Percentiles rank a stretch among this genome's conserved stretches.
phyloP scores from a whole-genome alignment of 2,113 vertebrate species.

The Trochalopteron elliotii region DNA sequence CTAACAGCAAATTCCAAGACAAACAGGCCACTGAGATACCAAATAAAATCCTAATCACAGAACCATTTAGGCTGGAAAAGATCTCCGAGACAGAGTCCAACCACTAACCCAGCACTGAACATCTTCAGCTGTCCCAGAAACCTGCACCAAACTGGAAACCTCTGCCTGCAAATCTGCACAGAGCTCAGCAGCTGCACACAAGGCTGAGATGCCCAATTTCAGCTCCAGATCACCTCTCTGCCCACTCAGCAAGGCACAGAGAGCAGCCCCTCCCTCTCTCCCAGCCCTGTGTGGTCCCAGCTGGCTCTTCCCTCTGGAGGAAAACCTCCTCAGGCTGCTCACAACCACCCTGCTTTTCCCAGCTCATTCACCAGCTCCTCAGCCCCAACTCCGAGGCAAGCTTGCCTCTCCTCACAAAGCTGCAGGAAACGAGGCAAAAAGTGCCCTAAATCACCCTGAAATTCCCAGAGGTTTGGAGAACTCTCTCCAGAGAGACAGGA shows the following conservation, averaged over 20 bases:
- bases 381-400: not conserved
- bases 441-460: not conserved
- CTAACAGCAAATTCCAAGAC: not conserved
- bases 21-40: not conserved
- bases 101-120: not conserved
- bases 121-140: not conserved
- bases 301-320: not conserved
- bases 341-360: not conserved
- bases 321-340: not conserved
- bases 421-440: not conserved
- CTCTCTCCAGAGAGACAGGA: not conserved
- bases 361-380: not conserved
- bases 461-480: not conserved
- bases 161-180: not conserved
- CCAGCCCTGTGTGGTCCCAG: not conserved
- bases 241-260: not conserved
- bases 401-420: not conserved
- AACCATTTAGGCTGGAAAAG: not conserved
- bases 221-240: not conserved
- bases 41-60: rapidly evolving
- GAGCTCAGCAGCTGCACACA: not conserved
- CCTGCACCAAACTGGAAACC: not conserved
- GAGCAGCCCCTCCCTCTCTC: not conserved
- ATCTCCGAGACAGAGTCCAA: rapidly evolving
- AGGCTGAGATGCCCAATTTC: not conserved